Evolutionary conservation across 2,888 invertebrate genomes (phyloP), one percentile per base, ranked within the genome.

Genomic region (Elmis aenea): DNA sequence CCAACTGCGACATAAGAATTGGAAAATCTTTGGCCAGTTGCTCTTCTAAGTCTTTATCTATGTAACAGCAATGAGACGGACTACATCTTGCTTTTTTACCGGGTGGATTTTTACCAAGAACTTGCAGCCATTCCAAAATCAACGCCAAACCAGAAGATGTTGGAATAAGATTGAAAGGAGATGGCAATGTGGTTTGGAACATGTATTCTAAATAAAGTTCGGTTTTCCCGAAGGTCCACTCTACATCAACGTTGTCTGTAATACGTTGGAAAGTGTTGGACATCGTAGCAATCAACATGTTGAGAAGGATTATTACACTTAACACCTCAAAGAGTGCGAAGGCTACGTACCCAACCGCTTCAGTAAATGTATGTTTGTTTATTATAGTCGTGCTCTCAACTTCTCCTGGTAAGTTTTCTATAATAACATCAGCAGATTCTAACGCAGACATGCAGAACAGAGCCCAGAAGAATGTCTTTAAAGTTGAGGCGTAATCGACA

Each of bases 261-360:
- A 85, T 80, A 51, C 77, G 74, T 61, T 82, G 81, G 55, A 82
- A 83, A 0, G 84, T 83, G 48, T 83, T 81, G 2, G 83, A 79
- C 83, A 85, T 84, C 11, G 84, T 83, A n/a, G 85, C 85, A 53
- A 85, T 83, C 39, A 81, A 65, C 85, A 85, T 85, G 62, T 85
- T 86, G 45, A 85, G 66, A 20, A 85, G 75, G 44, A 85, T 77
- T 47, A 85, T 76, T 36, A 83, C 82, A 34, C 78, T 77, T 52
- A 84, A 73, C 18, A 85, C 77, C 66, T 83, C 81, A 60, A 81
- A 85, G 41, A 77, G 67, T 13, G 77, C 79, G 54, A 80, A 81
- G 24, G 75, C 74, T 43, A 80, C 72, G 57, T 82, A 81, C 20
- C 85, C 85, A 28, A 85, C 73, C 2, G 75, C 67, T 58, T 82